Evolutionary conservation across 2,888 invertebrate genomes (phyloP).

Genomic region (Rosalia funebris): DNA sequence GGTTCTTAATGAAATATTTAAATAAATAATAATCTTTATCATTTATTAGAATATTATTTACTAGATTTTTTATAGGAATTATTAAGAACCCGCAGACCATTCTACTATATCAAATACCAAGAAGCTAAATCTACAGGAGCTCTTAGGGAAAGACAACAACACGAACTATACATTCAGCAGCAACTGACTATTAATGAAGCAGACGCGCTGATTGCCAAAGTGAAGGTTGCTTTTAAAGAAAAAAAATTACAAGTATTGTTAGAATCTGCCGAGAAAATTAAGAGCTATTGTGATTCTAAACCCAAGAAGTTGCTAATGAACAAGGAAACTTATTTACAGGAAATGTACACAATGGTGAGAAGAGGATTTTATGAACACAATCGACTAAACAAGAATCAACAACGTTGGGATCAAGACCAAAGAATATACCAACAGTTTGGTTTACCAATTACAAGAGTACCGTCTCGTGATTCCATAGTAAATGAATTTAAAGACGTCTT

Average conservation of each 20-base stretch:
- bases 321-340: slow-evolving; percentile 58
- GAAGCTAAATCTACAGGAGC: slow-evolving; percentile 56
- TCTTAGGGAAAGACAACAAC: slow-evolving; percentile 51
- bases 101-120: slow-evolving; percentile 63
- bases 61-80: slow-evolving; percentile 56
- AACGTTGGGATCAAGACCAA: slow-evolving; percentile 50
- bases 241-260: slow-evolving; percentile 44
- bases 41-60: too few species aligned
- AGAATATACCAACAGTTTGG: slow-evolving; percentile 58
- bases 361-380: slow-evolving; percentile 63
- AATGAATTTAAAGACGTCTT: slow-evolving; percentile 54
- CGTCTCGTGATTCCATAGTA: slow-evolving; percentile 60
- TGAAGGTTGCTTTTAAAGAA: slow-evolving; percentile 55
- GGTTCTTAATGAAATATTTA: too few species aligned
- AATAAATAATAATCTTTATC: too few species aligned
- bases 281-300: slow-evolving; percentile 61
- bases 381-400: slow-evolving; percentile 55
- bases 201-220: slow-evolving; percentile 56
- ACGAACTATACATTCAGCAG: slow-evolving; percentile 55
- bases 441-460: slow-evolving; percentile 52
- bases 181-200: slow-evolving; percentile 60
- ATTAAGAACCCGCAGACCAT: slow-evolving; percentile 62
- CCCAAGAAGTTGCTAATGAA: slow-evolving; percentile 60
- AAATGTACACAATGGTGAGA: slow-evolving; percentile 62
- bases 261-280: slow-evolving; percentile 60